A percentile compares a stretch with the other conserved stretches of the same genome.
These are phyloP conservation scores for Enoplosus armatus DNA, from an alignment of 2,797 vertebrate species.

Conservation along the genomic window DNA sequence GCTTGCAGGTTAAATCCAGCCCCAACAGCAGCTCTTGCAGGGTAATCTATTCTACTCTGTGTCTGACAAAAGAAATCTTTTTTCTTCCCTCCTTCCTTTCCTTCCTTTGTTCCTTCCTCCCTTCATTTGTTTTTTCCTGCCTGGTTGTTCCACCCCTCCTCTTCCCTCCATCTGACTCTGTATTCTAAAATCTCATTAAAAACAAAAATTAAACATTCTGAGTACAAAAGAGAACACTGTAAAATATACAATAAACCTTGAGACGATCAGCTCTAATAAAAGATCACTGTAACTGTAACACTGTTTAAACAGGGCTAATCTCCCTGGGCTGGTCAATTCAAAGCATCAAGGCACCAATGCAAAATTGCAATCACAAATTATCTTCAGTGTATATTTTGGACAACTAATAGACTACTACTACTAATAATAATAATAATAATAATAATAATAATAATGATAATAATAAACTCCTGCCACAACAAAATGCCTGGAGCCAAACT, in stretches of 20 bases:
- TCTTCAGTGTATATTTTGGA: constrained; percentile 7
- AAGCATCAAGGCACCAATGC: constrained; percentile 5
- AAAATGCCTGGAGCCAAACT: background rate
- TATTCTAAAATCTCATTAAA: constrained; percentile 27
- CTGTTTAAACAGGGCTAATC: constrained; percentile 13
- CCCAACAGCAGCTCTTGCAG: constrained; percentile 47
- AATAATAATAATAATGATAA: too few species aligned
- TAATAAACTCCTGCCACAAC: too few species aligned
- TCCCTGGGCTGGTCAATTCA: background rate
- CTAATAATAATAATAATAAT: too few species aligned
- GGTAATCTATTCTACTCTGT: constrained; percentile 61
- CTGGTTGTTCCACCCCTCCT: background rate
- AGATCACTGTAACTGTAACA: background rate
- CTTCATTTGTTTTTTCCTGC: constrained; percentile 20
- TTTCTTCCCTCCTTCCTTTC: background rate
- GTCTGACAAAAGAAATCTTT: constrained; percentile 55
- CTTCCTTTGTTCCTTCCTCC: constrained; percentile 27
- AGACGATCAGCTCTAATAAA: constrained; percentile 1
- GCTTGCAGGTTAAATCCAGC: constrained; percentile 62
- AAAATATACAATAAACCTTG: background rate
- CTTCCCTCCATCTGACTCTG: background rate
- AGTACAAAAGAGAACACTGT: background rate
- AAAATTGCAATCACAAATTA: constrained; percentile 8
- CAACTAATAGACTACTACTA: too few species aligned
- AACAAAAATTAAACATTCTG: background rate